phyloP scores from a whole-genome alignment of 2,888 invertebrate species.

The Sarcophaga rosellei region DNA sequence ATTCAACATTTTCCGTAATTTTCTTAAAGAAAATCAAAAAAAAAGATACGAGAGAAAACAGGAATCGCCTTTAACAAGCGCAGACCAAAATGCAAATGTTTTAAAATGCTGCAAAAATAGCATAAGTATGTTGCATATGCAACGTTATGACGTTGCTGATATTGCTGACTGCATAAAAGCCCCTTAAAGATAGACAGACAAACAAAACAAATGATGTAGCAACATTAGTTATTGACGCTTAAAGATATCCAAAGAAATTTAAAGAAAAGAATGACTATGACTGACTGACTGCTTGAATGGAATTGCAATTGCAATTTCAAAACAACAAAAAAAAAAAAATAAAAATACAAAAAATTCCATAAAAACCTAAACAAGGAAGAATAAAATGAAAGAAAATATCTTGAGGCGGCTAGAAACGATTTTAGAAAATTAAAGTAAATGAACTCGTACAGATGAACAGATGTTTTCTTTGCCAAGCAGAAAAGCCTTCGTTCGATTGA shows the following conservation, averaged over 20 bases:
- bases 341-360: too few species aligned
- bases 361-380: neutral
- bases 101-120: too few species aligned
- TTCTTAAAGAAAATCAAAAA: neutral
- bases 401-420: neutral
- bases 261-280: neutral
- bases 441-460: neutral
- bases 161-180: neutral
- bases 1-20: neutral
- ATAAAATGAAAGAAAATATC: neutral
- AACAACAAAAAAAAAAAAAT: too few species aligned
- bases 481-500: neutral
- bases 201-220: neutral
- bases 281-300: too few species aligned
- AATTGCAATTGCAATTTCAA: too few species aligned
- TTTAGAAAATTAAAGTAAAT: neutral
- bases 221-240: conserved; percentile 40
- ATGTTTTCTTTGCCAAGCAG: neutral
- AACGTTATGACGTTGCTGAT: neutral
- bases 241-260: conserved; percentile 51
- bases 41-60: conserved; percentile 9
- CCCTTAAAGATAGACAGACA: neutral
- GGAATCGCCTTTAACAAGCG: conserved; percentile 4
- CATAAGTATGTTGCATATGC: neutral
- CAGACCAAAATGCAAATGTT: neutral